phyloP scores from a whole-genome alignment of 1,140 invertebrate genomes.

The Zaprionus lachaisei region DNA sequence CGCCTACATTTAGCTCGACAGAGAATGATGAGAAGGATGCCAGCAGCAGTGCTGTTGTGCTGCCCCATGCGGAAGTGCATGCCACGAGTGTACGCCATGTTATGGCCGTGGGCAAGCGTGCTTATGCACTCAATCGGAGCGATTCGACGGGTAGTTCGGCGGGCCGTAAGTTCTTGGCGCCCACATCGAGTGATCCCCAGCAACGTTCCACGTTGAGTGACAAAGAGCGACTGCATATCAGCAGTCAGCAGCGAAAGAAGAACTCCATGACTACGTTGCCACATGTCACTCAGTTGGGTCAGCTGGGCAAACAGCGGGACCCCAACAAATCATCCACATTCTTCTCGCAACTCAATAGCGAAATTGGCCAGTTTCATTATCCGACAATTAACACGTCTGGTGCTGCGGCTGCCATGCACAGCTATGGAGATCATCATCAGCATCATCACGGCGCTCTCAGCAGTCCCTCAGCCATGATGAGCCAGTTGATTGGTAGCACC shows the following conservation, averaged over 20 bases:
- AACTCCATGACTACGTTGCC: slow-evolving; percentile 78
- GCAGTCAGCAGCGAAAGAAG: slow-evolving; percentile 79
- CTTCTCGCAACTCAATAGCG: slow-evolving; percentile 66
- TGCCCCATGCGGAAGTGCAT: slow-evolving; percentile 34
- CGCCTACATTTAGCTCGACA: slow-evolving; percentile 78
- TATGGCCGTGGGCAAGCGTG: slow-evolving; percentile 79
- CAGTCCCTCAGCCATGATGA: slow-evolving; percentile 76
- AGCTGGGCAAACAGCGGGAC: slow-evolving; percentile 55
- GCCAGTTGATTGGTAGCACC: slow-evolving; percentile 82
- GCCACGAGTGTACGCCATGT: slow-evolving; percentile 52
- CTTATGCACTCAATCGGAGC: slow-evolving; percentile 87
- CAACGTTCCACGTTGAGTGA: slow-evolving; percentile 87
- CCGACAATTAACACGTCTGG: slow-evolving; percentile 60
- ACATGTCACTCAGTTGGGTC: slow-evolving; percentile 49
- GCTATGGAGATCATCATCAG: slow-evolving; percentile 48
- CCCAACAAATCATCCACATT: slow-evolving; percentile 57
- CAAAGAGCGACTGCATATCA: slow-evolving; percentile 86
- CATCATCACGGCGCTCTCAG: slow-evolving; percentile 56
- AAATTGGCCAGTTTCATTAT: slow-evolving; percentile 78
- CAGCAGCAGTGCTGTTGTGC: slow-evolving; percentile 84
- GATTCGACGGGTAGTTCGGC: slow-evolving; percentile 92
- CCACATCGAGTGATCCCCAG: slow-evolving; percentile 94
- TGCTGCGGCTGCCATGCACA: slow-evolving; percentile 27
- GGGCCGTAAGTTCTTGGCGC: slow-evolving; percentile 93
- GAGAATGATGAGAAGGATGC: slow-evolving; percentile 80